Evolutionary conservation across 2,113 vertebrate genomes (phyloP).

Genomic region (Nestor notabilis): DNA sequence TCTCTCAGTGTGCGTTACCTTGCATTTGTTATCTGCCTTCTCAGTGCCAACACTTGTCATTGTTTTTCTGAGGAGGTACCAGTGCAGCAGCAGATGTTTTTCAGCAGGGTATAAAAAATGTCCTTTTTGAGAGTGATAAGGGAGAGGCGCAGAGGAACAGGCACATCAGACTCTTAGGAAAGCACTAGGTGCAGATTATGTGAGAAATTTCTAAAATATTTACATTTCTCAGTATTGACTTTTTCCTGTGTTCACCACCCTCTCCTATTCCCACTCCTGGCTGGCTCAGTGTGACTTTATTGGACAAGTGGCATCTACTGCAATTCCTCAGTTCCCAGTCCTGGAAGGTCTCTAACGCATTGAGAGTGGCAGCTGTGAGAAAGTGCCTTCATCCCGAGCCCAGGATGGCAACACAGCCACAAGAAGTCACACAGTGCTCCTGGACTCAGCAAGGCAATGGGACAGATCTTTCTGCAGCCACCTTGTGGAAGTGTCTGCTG

Average conservation of each 20-base stretch:
- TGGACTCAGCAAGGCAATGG: not conserved
- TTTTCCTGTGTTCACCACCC: not conserved
- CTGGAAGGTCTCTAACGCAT: not conserved
- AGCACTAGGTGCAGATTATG: not conserved
- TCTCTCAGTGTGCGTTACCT: not conserved
- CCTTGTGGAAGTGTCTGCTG: not conserved
- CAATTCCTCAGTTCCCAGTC: not conserved
- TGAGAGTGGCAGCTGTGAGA: not conserved
- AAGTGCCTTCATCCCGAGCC: not conserved
- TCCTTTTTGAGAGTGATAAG: not conserved
- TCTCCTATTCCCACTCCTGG: not conserved
- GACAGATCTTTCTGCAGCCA: not conserved
- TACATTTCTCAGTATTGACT: not conserved
- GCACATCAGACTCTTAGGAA: not conserved
- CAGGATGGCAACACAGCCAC: accelerated
- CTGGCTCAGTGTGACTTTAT: not conserved
- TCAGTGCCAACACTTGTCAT: not conserved
- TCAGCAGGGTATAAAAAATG: not conserved
- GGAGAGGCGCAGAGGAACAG: not conserved
- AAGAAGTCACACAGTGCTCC: accelerated
- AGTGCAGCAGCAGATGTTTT: not conserved
- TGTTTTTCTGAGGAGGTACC: not conserved
- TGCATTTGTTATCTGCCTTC: not conserved
- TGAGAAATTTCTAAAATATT: not conserved
- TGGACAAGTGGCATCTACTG: not conserved